Evolutionary conservation across 2,113 vertebrate species (phyloP), one percentile per base, ranked within the genome.

Genomic region (Pholis gunnellus): DNA sequence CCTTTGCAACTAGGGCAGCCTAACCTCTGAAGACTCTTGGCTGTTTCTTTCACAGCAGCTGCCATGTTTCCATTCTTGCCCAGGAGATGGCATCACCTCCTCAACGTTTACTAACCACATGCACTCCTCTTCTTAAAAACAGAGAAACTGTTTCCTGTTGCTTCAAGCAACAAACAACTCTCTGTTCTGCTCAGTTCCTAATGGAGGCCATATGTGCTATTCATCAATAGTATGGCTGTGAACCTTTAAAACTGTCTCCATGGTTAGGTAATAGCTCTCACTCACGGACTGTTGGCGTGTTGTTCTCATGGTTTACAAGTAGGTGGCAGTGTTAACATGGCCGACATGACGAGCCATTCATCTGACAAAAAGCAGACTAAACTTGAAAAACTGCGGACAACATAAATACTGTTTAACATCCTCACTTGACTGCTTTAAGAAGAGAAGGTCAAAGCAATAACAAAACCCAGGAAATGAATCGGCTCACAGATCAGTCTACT

Each of bases 71-170:
- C 54, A 54, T 18, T 78, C 14, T 65, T 64, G 56, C 20, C 88
- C 92, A 93, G 87, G 38, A 92, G 89, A 75, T 85, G 93, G 92
- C 83, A 44, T 48, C 38, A 42, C 54, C 29, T 67, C 34, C 61
- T 61, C 27, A 80, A 17, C 67, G 6, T 57, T 57, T 15, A n/a
- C 64, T 4, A 13, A 66, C 48, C 5, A 10, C 50, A 10, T 42
- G 13, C 22, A 64, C 40, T 42, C 20, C 22, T 77, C 59, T 56
- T 57, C 65, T 72, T 29, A 10, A 65, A 18, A 67, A 27, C 17
- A 81, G 57, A 66, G 29, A 65, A 69, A 2, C 71, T 27, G 73
- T 57, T 46, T 17, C 31, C 31, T 15, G 13, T 54, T 11, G 22
- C 48, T 77, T 82, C 22, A 3, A 13, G 34, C 50, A 50, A 70